Evolutionary conservation across 2,797 vertebrate species (phyloP).

Genomic region (Acanthopagrus latus): DNA sequence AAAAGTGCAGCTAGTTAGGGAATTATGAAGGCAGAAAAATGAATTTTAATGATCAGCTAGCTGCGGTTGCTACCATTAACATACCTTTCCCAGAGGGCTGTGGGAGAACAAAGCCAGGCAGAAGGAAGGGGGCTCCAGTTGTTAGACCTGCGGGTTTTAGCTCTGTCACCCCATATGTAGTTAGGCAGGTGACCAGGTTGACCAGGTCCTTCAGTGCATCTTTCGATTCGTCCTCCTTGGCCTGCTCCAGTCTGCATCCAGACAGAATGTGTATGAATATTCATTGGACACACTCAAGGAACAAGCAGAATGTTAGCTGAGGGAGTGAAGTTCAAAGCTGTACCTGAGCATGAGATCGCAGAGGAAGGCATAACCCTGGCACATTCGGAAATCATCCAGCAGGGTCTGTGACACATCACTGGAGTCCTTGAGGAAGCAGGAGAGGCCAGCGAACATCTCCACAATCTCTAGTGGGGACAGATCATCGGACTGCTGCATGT

Average conservation of each 20-base stretch:
- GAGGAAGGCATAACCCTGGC: constrained; percentile 98
- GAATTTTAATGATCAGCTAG: neutral
- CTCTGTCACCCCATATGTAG: constrained; percentile 94
- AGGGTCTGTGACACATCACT: constrained; percentile 97
- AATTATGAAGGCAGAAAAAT: neutral
- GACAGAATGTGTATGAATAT: neutral
- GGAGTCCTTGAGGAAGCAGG: constrained; percentile 99
- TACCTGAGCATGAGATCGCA: constrained; percentile 97
- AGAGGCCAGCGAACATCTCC: constrained; percentile 98
- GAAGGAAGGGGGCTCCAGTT: constrained; percentile 95
- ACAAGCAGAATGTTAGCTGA: too few relatives aligned
- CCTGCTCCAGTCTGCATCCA: constrained; percentile 93
- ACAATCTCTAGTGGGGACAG: constrained; percentile 98
- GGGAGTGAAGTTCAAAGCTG: neutral
- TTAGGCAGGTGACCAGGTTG: constrained; percentile 96
- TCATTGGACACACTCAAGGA: neutral
- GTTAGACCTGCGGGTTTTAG: constrained; percentile 95
- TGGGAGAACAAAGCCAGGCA: constrained; percentile 96
- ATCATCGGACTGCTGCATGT: constrained; percentile 99
- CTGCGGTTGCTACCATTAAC: constrained; percentile 16
- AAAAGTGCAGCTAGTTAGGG: neutral
- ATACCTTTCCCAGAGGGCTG: constrained; percentile 95
- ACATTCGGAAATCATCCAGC: constrained; percentile 97
- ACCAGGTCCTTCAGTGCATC: constrained; percentile 97
- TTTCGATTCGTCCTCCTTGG: constrained; percentile 96